phyloP scores from a whole-genome alignment of 2,113 vertebrate genomes.

The Cariama cristata region DNA sequence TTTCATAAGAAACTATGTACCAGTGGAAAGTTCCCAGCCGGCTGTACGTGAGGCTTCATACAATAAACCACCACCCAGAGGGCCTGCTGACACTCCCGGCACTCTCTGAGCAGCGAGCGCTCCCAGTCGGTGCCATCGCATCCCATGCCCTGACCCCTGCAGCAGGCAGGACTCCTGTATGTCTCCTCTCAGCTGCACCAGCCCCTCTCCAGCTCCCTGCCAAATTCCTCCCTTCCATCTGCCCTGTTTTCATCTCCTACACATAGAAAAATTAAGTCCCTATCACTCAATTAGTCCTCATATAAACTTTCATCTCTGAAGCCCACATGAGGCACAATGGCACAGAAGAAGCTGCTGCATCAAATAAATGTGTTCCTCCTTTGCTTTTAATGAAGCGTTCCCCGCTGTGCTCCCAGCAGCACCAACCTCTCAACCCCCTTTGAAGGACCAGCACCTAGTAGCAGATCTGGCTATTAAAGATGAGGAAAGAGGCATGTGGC shows the following conservation, averaged over 20 bases:
- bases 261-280: neutral
- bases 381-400: neutral
- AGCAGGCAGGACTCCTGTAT: neutral
- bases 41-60: neutral
- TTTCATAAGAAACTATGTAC: neutral
- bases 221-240: neutral
- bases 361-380: neutral
- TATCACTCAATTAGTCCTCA: neutral
- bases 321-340: accelerated
- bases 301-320: neutral
- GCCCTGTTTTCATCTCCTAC: neutral
- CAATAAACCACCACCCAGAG: neutral
- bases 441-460: neutral
- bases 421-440: neutral
- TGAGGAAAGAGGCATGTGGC: neutral
- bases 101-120: neutral
- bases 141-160: neutral
- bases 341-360: neutral
- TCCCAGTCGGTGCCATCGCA: accelerated
- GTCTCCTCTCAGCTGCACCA: neutral
- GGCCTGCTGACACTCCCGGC: neutral
- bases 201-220: neutral
- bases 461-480: neutral
- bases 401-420: neutral
- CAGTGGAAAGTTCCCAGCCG: slow-evolving; percentile 10